These are phyloP conservation scores for Drosophila burlai DNA, from an alignment of 1,140 invertebrate species.

Conservation along the genomic window DNA sequence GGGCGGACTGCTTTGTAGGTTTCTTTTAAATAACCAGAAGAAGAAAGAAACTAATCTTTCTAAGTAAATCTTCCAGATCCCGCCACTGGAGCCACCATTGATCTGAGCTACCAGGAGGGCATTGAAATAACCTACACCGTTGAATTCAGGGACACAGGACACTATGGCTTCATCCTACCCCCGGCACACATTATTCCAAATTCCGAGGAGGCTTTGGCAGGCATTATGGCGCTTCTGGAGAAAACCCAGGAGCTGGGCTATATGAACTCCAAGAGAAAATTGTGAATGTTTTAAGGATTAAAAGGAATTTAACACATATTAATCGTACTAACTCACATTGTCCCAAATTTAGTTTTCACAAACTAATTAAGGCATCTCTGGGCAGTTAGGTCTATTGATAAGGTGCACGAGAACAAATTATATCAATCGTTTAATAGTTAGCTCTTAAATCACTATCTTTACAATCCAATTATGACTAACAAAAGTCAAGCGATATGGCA, in stretches of 20 bases:
- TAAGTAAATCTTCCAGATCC: constrained; percentile 28
- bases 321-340: background rate
- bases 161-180: constrained; percentile 94
- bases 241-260: constrained; percentile 70
- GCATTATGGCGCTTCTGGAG: constrained; percentile 90
- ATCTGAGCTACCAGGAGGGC: constrained; percentile 88
- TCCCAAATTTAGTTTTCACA: background rate
- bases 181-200: constrained; percentile 92
- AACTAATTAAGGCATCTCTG: background rate
- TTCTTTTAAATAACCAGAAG: background rate
- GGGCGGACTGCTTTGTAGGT: constrained; percentile 87
- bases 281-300: constrained; percentile 8
- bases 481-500: constrained; percentile 3
- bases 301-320: background rate
- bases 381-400: constrained; percentile 2
- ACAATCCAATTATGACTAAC: constrained; percentile 21
- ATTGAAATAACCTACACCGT: constrained; percentile 88
- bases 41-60: background rate
- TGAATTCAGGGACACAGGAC: constrained; percentile 90
- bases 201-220: constrained; percentile 92
- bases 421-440: constrained; percentile 4
- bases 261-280: constrained; percentile 35
- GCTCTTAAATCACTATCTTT: constrained; percentile 40
- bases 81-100: constrained; percentile 88
- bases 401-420: background rate